Evolutionary conservation across 1,140 invertebrate species (phyloP), one percentile per base, ranked within the genome.

Genomic region (Theocolax elegans): DNA sequence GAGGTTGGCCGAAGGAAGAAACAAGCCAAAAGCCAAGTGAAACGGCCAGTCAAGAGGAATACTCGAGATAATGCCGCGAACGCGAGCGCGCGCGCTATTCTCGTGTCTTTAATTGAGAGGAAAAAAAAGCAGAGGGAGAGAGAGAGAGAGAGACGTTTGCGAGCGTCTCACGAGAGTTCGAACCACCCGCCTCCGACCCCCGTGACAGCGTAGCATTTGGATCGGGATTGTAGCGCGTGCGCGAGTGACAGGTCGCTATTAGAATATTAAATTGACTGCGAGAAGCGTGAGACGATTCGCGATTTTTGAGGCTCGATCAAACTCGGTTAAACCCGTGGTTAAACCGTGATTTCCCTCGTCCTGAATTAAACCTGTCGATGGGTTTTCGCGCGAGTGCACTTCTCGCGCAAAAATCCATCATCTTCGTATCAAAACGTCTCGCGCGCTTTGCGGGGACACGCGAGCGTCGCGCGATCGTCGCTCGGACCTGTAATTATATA

Each of bases 101-200:
- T 69, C 68, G 68, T 71, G 68, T 71, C 68, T 71, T 65, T 71
- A 71, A 71, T 71, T 71, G 68, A 65, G 68, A 64, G 48, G 60
- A 60, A 51, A 56, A 25, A 17, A 12, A 10, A 9, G 23, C 49
- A 38, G 15, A 1, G 3, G 7, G 3, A 35, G 15, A 44, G 17
- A 19, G 68, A 65, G 60, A 64, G 48, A 49, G 51, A 40, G 56
- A 27, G 35, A 13, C 46, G 27, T 13, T 2, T n/a, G 10, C 10
- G 44, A 6, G 25, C 46, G 17, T 6, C 3, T 29, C 38, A 17
- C 42, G 59, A 6, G 27, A 9, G 35, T 42, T 59, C 35, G 56
- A 59, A 7, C 8, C 3, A 3, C n/a, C 21, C 23, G 23, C 13
- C 12, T 27, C 46, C 63, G 65, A 67, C 65, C 65, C 58, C 31